Percentiles rank a stretch among this genome's conserved stretches.
Conservation (phyloP, 2,888 invertebrate genomes). For the Sminthurinus aureus region DNA sequence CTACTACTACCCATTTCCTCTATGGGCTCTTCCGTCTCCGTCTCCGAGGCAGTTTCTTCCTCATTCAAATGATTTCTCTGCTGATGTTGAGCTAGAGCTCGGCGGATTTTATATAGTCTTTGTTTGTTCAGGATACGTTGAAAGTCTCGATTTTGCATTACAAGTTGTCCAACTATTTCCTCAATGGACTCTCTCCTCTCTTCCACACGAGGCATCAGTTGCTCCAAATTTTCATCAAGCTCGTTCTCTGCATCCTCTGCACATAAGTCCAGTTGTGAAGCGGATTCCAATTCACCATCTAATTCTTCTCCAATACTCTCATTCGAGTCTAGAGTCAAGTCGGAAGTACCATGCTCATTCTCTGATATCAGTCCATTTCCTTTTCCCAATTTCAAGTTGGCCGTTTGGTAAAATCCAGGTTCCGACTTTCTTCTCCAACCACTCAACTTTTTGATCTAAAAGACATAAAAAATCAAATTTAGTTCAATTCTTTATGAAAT, state of each 20-base stretch:
- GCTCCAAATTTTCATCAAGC: constrained; percentile 50
- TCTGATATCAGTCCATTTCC: constrained; percentile 40
- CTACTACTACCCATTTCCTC: neutral
- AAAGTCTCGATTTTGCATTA: constrained; percentile 84
- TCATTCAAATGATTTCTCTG: constrained; percentile 50
- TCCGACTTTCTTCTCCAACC: constrained; percentile 60
- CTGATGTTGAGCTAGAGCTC: constrained; percentile 57
- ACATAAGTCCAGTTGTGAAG: constrained; percentile 55
- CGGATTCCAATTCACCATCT: constrained; percentile 47
- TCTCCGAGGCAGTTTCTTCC: constrained; percentile 58
- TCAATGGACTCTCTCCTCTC: constrained; percentile 64
- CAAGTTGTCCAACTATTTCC: constrained; percentile 80
- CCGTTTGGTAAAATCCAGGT: constrained; percentile 56
- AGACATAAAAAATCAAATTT: neutral
- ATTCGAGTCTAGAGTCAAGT: constrained; percentile 58
- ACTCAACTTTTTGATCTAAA: constrained; percentile 59
- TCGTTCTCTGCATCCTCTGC: constrained; percentile 51
- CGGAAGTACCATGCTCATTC: constrained; percentile 50
- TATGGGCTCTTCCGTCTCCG: constrained; percentile 58
- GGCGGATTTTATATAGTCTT: constrained; percentile 64
- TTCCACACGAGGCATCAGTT: constrained; percentile 53
- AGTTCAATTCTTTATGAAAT: too few species aligned
- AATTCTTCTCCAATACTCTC: constrained; percentile 58
- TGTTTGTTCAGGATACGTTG: constrained; percentile 80
- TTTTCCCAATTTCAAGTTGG: constrained; percentile 44